Base-by-base conservation (phyloP, 2,888 invertebrate species). In the Camponotus fellah region DNA sequence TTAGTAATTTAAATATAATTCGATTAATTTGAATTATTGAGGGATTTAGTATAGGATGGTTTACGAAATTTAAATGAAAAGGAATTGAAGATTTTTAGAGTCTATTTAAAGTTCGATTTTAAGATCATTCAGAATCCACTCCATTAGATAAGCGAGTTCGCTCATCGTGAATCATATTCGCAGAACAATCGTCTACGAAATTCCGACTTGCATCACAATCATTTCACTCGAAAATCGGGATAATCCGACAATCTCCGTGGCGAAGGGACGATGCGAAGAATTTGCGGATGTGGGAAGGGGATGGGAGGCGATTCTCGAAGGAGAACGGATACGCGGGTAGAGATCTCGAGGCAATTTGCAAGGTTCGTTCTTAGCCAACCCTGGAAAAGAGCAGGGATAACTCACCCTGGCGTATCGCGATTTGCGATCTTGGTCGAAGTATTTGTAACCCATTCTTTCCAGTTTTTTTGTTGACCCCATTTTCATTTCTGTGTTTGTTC, bases 311-410 rank as follows among this genome's bases (percentile, higher is more conserved):
- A 71, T 84, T 81, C 72, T 69, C 76, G 86, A 85, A 69, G 77
- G 79, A 77, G 62, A 82, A 77, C 82, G 68, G 74, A 82, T 80
- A 66, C 43, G 82, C 12, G 77, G 56, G 46, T 83, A 34, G 65
- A 66, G 68, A 71, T 79, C 66, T 58, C 34, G 68, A 86, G 77
- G 88, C 90, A 88, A 89, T 89, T 90, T 90, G 88, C 89, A 88
- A 90, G 84, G 66, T 84, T 90, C 79, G 75, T 86, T 87, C 86
- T 87, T 81, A 12, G 79, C 86, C 69, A 66, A 64, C 60, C 69
- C 79, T 26, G 56, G 65, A 64, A 64, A 53, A 53, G 79, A 74
- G 58, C 34, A n/a, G 79, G 84, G 49, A 76, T 66, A 58, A 83
- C 65, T 81, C 82, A 81, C 71, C 76, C 71, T 84, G 68, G 69